Percentiles rank a stretch among this genome's conserved stretches.
Evolutionary conservation across 2,888 invertebrate species (phyloP).

Genomic region (Myopa testacea): DNA sequence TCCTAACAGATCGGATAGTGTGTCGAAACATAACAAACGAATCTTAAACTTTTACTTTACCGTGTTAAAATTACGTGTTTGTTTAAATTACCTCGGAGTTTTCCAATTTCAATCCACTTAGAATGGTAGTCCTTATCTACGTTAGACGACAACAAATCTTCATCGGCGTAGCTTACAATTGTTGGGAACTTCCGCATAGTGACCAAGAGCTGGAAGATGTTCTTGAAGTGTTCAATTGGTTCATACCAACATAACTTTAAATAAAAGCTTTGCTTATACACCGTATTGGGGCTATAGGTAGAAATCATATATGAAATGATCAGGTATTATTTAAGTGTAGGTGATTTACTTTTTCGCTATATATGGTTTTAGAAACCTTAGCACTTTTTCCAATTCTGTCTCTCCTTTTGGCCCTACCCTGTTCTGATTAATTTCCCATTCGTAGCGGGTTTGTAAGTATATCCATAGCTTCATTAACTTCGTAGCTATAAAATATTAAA

Average conservation of each 20-base stretch:
- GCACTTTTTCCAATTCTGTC: slow-evolving; percentile 45
- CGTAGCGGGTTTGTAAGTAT: slow-evolving; percentile 56
- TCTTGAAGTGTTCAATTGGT: slow-evolving; percentile 58
- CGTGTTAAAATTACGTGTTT: not conserved
- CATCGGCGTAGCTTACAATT: slow-evolving; percentile 48
- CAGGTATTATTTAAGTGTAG: too few species aligned
- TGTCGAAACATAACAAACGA: too few species aligned
- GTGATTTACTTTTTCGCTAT: slow-evolving; percentile 48
- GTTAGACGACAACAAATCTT: not conserved
- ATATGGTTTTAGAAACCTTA: slow-evolving; percentile 51
- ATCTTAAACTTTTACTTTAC: too few species aligned
- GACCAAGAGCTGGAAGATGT: slow-evolving; percentile 51
- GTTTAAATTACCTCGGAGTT: slow-evolving; percentile 26
- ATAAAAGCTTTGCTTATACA: slow-evolving; percentile 56
- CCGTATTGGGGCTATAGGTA: slow-evolving; percentile 49
- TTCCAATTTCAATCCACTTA: slow-evolving; percentile 50
- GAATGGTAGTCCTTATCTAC: slow-evolving; percentile 38
- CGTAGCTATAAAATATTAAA: slow-evolving; percentile 52
- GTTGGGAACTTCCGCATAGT: slow-evolving; percentile 49
- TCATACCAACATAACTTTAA: slow-evolving; percentile 52
- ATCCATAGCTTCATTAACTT: slow-evolving; percentile 62
- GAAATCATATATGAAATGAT: not conserved
- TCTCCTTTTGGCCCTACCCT: not conserved
- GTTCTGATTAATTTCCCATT: slow-evolving; percentile 56
- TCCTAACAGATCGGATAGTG: too few species aligned